Percentiles rank a stretch among this genome's conserved stretches.
Conservation (phyloP, 53 echinoderm and acorn worm genomes). For the Henricia sp. region DNA sequence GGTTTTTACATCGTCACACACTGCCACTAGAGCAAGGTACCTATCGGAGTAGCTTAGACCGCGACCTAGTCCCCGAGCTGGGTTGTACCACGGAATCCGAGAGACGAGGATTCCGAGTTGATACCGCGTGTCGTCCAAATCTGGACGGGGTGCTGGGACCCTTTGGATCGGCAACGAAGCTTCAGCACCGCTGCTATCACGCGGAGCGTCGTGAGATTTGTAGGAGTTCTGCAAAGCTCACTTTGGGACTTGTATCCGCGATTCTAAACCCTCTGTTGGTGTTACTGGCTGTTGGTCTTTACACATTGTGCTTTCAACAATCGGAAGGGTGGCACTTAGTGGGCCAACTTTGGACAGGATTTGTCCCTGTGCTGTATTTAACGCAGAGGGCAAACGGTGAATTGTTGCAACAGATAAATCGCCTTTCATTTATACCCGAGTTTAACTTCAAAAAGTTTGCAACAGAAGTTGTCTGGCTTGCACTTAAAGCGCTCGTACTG, state of each 20-base stretch:
- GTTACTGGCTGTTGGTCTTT: not conserved
- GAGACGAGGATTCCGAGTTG: slow-evolving; percentile 34
- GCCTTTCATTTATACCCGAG: not conserved
- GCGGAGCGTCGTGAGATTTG: not conserved
- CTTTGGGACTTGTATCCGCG: not conserved
- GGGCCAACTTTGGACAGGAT: slow-evolving; percentile 17
- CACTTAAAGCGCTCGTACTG: not conserved
- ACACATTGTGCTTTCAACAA: slow-evolving; percentile 8
- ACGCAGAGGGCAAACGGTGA: not conserved
- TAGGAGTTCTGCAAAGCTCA: not conserved
- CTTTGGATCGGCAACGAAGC: slow-evolving; percentile 1
- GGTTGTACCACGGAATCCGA: slow-evolving; percentile 19
- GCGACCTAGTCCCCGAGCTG: slow-evolving; percentile 8
- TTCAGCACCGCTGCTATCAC: not conserved
- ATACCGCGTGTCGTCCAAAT: slow-evolving; percentile 20
- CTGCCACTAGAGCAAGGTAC: slow-evolving; percentile 48
- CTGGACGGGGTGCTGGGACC: not conserved
- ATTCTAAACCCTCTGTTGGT: not conserved
- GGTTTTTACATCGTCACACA: slow-evolving; percentile 26
- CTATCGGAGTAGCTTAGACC: slow-evolving; percentile 53
- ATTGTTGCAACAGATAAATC: not conserved
- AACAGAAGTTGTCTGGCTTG: not conserved
- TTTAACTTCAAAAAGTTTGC: slow-evolving; percentile 21
- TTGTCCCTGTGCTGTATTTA: slow-evolving; percentile 19
- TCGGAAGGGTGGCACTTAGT: slow-evolving; percentile 31